Evolutionary conservation across 2,888 invertebrate species (phyloP).

Genomic region (Rhagium mordax): DNA sequence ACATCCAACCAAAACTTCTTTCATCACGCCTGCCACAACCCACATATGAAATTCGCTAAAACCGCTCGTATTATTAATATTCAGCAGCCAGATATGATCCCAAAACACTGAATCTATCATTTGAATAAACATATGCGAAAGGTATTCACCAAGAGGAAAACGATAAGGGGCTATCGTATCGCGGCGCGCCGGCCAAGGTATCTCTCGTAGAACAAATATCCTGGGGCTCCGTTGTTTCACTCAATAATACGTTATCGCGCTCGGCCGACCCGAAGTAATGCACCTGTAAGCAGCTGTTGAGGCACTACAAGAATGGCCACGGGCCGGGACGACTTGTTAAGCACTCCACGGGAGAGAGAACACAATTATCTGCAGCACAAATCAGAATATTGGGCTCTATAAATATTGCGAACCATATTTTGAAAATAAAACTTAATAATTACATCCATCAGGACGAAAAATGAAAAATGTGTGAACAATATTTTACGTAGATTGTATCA

Average conservation of each 20-base stretch:
- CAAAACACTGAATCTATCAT: slow-evolving; percentile 50
- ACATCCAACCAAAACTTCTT: neutral
- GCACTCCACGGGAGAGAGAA: slow-evolving; percentile 26
- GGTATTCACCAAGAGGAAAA: slow-evolving; percentile 50
- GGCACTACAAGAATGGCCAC: slow-evolving; percentile 50
- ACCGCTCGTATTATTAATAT: slow-evolving; percentile 53
- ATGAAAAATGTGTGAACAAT: too few relatives aligned
- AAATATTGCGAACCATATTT: neutral
- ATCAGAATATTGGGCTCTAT: neutral
- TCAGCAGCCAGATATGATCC: slow-evolving; percentile 50
- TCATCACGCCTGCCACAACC: neutral
- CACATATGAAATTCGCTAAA: slow-evolving; percentile 22
- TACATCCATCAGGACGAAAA: too few relatives aligned
- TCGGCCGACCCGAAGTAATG: slow-evolving; percentile 69
- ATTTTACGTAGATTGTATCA: too few relatives aligned
- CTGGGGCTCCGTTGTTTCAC: slow-evolving; percentile 66
- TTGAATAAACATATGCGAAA: slow-evolving; percentile 59
- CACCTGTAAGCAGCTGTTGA: slow-evolving; percentile 68
- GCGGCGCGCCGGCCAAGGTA: slow-evolving; percentile 47
- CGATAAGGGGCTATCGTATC: slow-evolving; percentile 52
- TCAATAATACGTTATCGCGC: slow-evolving; percentile 70
- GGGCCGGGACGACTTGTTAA: slow-evolving; percentile 34
- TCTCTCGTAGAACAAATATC: slow-evolving; percentile 62
- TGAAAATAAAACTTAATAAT: too few relatives aligned
- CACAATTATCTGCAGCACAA: slow-evolving; percentile 25